phyloP scores from a whole-genome alignment of 2,113 vertebrate species.

The Mesitornis unicolor region DNA sequence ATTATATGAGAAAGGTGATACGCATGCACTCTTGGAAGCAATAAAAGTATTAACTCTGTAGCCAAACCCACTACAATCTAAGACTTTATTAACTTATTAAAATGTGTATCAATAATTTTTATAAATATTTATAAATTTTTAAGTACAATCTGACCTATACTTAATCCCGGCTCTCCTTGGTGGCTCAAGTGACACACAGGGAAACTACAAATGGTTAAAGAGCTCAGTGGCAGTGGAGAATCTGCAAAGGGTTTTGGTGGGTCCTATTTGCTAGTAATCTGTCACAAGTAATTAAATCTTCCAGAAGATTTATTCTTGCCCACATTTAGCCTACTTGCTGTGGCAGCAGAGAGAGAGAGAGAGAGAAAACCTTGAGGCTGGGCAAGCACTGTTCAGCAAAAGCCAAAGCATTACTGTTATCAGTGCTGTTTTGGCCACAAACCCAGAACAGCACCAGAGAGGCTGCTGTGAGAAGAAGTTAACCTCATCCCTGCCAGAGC shows the following conservation, averaged over 20 bases:
- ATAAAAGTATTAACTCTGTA: background rate
- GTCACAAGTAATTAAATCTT: background rate
- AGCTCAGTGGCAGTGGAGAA: background rate
- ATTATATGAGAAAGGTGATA: background rate
- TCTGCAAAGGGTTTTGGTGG: background rate
- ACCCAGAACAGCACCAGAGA: background rate
- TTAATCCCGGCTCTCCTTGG: background rate
- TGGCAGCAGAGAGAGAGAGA: background rate
- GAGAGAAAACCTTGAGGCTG: background rate
- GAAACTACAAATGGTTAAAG: background rate
- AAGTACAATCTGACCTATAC: background rate
- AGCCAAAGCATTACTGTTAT: background rate
- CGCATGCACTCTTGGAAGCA: background rate
- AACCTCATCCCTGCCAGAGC: background rate
- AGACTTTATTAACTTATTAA: background rate
- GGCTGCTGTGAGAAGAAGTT: background rate
- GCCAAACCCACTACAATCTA: background rate
- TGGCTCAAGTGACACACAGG: background rate
- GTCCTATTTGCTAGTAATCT: background rate
- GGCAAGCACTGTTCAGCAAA: background rate
- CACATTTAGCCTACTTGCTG: background rate
- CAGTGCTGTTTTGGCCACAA: background rate
- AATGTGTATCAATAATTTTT: background rate
- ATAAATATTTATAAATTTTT: background rate
- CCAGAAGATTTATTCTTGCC: background rate